Percentiles rank a stretch among this genome's conserved stretches.
Evolutionary conservation across 1,140 invertebrate species (phyloP).

Genomic region (Philotrypesis tridentata): DNA sequence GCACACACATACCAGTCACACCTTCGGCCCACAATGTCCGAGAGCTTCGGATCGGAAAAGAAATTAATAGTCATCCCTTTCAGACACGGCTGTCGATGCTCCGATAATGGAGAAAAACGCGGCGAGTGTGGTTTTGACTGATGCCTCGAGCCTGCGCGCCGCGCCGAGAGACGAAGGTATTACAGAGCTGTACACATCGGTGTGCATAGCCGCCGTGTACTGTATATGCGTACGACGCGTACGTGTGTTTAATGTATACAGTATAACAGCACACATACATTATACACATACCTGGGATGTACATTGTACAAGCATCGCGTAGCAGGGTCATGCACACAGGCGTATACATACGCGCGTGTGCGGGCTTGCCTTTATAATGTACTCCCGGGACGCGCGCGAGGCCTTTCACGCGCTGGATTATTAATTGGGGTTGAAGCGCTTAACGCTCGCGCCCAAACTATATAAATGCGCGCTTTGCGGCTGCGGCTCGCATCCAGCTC

Average conservation of each 20-base stretch:
- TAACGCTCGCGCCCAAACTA: neutral
- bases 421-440: constrained; percentile 6
- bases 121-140: neutral
- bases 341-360: too few species aligned
- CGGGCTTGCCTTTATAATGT: neutral
- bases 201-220: neutral
- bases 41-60: neutral
- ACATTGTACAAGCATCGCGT: too few species aligned
- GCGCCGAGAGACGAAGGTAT: neutral
- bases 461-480: neutral
- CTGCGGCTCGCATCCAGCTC: too few species aligned
- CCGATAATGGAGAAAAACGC: constrained; percentile 14
- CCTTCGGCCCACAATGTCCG: neutral
- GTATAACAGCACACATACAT: too few species aligned
- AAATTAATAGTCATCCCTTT: constrained; percentile 16
- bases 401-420: neutral
- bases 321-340: too few species aligned
- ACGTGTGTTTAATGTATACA: too few species aligned
- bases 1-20: too few species aligned
- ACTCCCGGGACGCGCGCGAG: neutral
- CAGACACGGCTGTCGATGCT: constrained; percentile 1
- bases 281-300: too few species aligned
- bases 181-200: neutral
- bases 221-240: neutral
- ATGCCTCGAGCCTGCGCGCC: neutral